Evolutionary conservation across 2,888 invertebrate species (phyloP).

Genomic region (Drosophila villosipedis): DNA sequence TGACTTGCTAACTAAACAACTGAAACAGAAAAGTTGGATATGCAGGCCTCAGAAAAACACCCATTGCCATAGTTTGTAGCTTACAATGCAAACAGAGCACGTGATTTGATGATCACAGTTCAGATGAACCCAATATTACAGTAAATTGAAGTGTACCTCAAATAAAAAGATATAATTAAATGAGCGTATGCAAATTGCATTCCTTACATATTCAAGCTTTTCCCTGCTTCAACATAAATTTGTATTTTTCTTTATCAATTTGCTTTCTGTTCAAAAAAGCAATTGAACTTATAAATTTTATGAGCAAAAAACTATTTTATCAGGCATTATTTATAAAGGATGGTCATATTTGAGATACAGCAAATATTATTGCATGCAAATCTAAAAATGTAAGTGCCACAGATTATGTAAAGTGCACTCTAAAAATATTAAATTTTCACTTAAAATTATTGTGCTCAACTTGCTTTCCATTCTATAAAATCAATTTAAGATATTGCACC

Average conservation of each 20-base stretch:
- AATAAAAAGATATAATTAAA: background rate
- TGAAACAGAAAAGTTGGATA: conserved; percentile 8
- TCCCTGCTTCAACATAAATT: background rate
- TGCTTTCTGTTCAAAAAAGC: background rate
- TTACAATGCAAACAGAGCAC: background rate
- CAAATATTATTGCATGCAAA: background rate
- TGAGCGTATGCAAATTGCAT: background rate
- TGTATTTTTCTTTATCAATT: background rate
- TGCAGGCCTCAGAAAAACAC: conserved; percentile 8
- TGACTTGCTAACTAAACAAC: conserved; percentile 9
- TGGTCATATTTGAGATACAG: too few species aligned
- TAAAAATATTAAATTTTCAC: background rate
- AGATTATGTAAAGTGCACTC: background rate
- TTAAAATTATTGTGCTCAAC: background rate
- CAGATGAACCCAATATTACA: background rate
- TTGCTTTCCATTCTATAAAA: background rate
- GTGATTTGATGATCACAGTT: background rate
- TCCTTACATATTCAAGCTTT: background rate
- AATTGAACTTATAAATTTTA: background rate
- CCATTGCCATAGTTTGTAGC: background rate
- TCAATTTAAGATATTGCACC: background rate
- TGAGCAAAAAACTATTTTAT: too few species aligned
- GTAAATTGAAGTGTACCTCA: background rate
- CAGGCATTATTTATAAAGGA: too few species aligned
- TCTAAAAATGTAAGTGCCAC: background rate